Base-by-base conservation (phyloP, 2,797 vertebrate genomes). In the Amphiprion clarkii region DNA sequence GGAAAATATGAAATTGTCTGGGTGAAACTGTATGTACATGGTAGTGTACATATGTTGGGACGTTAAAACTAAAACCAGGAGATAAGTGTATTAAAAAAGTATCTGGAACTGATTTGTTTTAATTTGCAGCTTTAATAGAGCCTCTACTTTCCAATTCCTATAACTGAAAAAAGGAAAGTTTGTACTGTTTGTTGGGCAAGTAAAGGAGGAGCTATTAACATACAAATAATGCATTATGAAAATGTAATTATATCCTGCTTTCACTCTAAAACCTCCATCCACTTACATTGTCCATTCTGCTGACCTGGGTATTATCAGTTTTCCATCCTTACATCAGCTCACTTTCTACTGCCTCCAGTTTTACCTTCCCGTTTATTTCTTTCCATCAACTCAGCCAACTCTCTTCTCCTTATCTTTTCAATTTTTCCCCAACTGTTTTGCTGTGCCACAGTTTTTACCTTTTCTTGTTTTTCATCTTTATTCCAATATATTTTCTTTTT, bases 161-260 rank as follows among this genome's bases (percentile, higher is more conserved):
- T 10, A 39, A 16, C 1, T 7, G 44, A 19, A 46, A 19, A 53
- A 21, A 54, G 49, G 6, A 27, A 55, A 44, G 68, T 72, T 72
- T 74, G 14, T 44, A 12, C 51, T 76, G 39, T 75, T 79, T 79
- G 44, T 66, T 27, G 54, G 58, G 52, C 60, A 68, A 71, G 77
- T 87, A 27, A 83, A 86, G 83, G 75, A 79, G 78, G 76, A 72
- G 73, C 63, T 55, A 90, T 91, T 90, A 91, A 71, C 68, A 90
- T 88, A 78, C 67, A 71, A 90, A 91, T 89, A 66, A 87, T 77
- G 79, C 74, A 77, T 85, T 82, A 80, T 87, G 73, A 86, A 91
- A 95, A 95, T 90, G 71, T 79, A 92, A 92, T 93, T 93, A 92
- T 71, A 81, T 74, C 83, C 87, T 80, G 70, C 89, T 86, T 83